Percentiles rank a stretch among this genome's conserved stretches.
Evolutionary conservation across 2,797 vertebrate genomes (phyloP).

Genomic region (Pangasius djambal): DNA sequence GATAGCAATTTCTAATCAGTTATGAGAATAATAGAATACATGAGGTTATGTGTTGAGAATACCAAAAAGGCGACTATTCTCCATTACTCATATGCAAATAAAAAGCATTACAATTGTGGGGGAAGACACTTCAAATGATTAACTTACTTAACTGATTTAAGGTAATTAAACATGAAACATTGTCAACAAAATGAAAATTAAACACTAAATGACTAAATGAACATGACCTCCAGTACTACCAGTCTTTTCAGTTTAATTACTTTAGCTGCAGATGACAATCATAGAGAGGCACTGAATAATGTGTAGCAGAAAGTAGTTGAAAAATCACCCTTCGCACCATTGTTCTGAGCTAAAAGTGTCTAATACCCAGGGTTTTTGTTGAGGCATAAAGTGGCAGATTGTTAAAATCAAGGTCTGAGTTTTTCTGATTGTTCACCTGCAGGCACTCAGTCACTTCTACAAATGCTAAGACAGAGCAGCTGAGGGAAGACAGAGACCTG

Average conservation of each 20-base stretch:
- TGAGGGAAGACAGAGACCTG: conserved; percentile 9
- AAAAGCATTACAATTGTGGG: neutral
- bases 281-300: neutral
- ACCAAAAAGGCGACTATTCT: neutral
- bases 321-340: conserved; percentile 2
- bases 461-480: neutral
- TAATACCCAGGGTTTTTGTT: conserved; percentile 4
- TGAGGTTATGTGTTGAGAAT: neutral
- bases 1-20: neutral
- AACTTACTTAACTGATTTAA: conserved; percentile 22
- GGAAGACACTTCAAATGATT: conserved; percentile 13
- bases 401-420: conserved; percentile 18
- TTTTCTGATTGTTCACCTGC: conserved; percentile 34
- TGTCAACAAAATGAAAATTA: conserved; percentile 26
- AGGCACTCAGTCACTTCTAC: conserved; percentile 24
- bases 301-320: neutral
- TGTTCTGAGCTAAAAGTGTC: conserved; percentile 14
- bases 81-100: conserved; percentile 9
- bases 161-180: conserved; percentile 2
- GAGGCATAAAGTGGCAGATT: neutral
- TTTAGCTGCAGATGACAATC: conserved; percentile 22
- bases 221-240: neutral
- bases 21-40: neutral
- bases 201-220: neutral
- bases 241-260: conserved; percentile 20